Base-by-base conservation (phyloP, 2,113 vertebrate genomes). In the Forbesichthys agassizii region DNA sequence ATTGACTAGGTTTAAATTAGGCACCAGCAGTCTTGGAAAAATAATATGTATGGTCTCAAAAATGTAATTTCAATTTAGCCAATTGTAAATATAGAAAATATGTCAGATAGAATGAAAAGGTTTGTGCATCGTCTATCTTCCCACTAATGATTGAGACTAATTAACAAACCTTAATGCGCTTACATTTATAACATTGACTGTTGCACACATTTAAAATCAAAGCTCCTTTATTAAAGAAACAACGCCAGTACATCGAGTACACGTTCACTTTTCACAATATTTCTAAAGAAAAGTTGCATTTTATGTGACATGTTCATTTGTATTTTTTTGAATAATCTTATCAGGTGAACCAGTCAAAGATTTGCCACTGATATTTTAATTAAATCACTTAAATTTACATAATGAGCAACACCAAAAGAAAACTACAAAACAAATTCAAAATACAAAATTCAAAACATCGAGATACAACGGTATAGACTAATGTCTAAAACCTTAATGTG, bases 401-500 rank as follows among this genome's bases (percentile, higher is more conserved):
- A 95, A 93, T 93, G 88, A 94, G 95, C 93, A 94, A 92, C 92
- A 95, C 93, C 79, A 53, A 62, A 83, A 88, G 88, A 93, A 91
- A 88, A 89, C 90, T 60, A 93, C 92, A 94, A 93, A 93, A 86
- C 33, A 42, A 58, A 92, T 84, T 92, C 86, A 74, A 80, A 94
- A 92, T 93, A 94, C 92, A 93, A 95, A 95, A 96, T 95, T 92
- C 94, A 92, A 92, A 96, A 94, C 94, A 93, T 95, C 93, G 94
- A 95, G 91, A 95, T 94, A 95, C 94, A 82, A 95, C 82, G 79
- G 84, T 71, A 89, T 80, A 84, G 79, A 61, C 42, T 94, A 82
- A 94, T 93, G 93, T 93, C 95, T 89, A 90, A 89, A 89, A 90
- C 86, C 87, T 85, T 60, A 64, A 71, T 81, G 85, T 49, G 78